These are phyloP conservation scores for Procambarus clarkii DNA, from an alignment of 1,140 invertebrate genomes.

Conservation along the genomic window DNA sequence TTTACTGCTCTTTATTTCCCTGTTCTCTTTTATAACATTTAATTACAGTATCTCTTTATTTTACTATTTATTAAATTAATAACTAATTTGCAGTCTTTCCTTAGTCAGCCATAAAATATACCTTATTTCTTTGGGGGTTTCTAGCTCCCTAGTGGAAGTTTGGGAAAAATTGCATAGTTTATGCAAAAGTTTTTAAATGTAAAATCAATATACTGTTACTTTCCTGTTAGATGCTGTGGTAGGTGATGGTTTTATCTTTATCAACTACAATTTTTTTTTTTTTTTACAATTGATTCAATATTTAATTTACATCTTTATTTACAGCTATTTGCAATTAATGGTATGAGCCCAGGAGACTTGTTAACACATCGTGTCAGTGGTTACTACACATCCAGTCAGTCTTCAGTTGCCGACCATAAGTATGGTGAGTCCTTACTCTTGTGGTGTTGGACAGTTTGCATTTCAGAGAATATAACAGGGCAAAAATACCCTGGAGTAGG, in stretches of 20 bases:
- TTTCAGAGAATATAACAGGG: background rate
- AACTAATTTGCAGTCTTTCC: background rate
- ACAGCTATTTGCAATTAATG: conserved; percentile 83
- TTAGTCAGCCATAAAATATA: background rate
- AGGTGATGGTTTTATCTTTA: too few relatives aligned
- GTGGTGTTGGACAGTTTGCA: background rate
- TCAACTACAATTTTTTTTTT: too few relatives aligned
- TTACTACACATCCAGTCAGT: conserved; percentile 88
- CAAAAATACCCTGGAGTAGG: too few relatives aligned
- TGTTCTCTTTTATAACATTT: too few relatives aligned
- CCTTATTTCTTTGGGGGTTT: background rate
- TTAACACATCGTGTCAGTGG: conserved; percentile 88
- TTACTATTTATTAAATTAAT: too few relatives aligned
- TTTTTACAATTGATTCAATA: too few relatives aligned
- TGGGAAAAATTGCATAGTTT: too few relatives aligned
- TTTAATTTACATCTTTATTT: conserved; percentile 71
- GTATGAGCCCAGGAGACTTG: conserved; percentile 84
- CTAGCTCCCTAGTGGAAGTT: background rate
- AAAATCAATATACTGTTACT: too few relatives aligned
- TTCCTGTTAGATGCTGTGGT: too few relatives aligned
- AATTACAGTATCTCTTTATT: too few relatives aligned
- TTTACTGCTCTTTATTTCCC: too few relatives aligned
- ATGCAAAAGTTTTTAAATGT: too few relatives aligned
- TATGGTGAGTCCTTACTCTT: conserved; percentile 53
- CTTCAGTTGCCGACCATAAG: conserved; percentile 77